Base-by-base conservation (phyloP, 2,113 vertebrate species). In the Poecilia latipinna region DNA sequence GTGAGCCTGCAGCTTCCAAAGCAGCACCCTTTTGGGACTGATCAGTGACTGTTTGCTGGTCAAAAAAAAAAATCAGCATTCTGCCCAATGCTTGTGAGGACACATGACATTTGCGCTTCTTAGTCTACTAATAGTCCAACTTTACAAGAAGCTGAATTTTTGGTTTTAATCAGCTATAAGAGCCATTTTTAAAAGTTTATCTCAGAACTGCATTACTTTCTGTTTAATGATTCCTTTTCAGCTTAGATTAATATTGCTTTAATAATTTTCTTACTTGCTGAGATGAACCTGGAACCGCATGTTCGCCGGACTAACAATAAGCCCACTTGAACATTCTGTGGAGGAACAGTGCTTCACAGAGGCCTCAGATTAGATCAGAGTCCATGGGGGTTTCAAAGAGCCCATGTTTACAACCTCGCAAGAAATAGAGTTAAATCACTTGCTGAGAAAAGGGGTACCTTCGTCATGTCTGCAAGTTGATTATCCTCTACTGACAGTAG, bases 401-500 rank as follows among this genome's bases (percentile, higher is more conserved):
- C 60, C 31, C n/a, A n/a, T 75, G 42, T 61, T 61, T 39, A 63
- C 61, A 66, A 37, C 3, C 12, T 61, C 44, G 32, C 32, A 8
- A 74, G 63, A 75, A 33, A 24, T 15, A 75, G 19, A 15, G 61
- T 72, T 31, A 32, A n/a, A 33, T 13, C 54, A 37, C 72, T 39
- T 17, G 33, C 31, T 51, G 57, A 76, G 65, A 63, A 28, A 64
- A 39, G 63, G 17, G 64, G 29, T 69, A 39, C 51, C n/a, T 74
- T 29, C 29, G 48, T n/a, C 19, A 65, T n/a, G 61, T 68, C 12
- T 71, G 31, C 64, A 22, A 39, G 37, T 54, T 70, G 22, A 74
- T 78, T 82, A 65, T 54, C 80, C 54, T 29, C 24, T 51, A n/a
- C 63, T 76, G 51, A 65, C 35, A 82, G 19, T 77, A 17, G 8